Percentiles rank a stretch among this genome's conserved stretches.
phyloP scores from a whole-genome alignment of 53 echinoderm and acorn worm species.

The Mesocentrotus franciscanus region DNA sequence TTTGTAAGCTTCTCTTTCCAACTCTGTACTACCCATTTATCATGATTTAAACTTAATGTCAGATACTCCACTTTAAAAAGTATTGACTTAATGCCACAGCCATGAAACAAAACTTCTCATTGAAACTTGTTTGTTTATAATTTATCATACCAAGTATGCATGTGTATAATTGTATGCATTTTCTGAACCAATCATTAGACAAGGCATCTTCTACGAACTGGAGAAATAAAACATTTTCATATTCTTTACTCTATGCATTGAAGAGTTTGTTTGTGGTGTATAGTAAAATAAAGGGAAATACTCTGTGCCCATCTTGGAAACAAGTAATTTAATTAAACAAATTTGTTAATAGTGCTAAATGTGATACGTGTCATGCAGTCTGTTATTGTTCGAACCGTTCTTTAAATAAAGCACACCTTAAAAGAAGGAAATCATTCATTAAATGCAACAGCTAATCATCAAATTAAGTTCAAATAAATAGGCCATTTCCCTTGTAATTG shows the following conservation, averaged over 20 bases:
- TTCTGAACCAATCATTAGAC: background rate
- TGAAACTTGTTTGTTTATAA: background rate
- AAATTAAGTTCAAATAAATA: constrained; percentile 13
- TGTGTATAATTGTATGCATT: background rate
- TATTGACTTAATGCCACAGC: too few species aligned
- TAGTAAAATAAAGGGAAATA: background rate
- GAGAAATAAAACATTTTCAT: background rate
- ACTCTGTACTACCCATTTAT: background rate
- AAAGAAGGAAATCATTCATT: constrained; percentile 18
- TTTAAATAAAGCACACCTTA: background rate
- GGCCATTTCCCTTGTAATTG: background rate
- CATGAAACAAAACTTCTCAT: background rate
- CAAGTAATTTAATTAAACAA: background rate
- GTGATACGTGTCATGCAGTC: background rate
- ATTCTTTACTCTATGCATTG: background rate
- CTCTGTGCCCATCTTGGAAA: background rate
- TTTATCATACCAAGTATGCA: background rate
- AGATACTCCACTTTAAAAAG: too few species aligned
- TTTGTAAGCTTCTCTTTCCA: background rate
- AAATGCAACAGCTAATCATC: background rate
- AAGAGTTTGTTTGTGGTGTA: background rate
- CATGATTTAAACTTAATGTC: background rate
- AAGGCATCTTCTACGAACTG: background rate
- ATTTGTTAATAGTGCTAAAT: background rate
- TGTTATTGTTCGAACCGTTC: background rate